These are phyloP conservation scores for Hydraecia micacea DNA, from an alignment of 2,888 invertebrate species.

Conservation along the genomic window DNA sequence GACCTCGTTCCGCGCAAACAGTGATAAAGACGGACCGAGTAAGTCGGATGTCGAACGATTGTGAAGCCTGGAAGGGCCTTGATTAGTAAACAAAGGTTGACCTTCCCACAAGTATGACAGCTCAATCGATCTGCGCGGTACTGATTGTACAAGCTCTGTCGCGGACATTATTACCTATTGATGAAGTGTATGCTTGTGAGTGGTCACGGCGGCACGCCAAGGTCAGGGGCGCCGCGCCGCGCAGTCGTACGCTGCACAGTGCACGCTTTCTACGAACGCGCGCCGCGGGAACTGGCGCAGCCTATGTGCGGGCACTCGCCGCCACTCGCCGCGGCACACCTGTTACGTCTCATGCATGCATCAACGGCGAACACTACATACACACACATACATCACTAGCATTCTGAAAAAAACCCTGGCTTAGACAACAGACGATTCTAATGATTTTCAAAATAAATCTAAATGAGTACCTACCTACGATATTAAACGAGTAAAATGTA, in stretches of 20 bases:
- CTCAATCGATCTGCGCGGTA: conserved; percentile 39
- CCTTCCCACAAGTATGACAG: conserved; percentile 21
- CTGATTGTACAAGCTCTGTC: neutral
- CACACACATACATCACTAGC: no score
- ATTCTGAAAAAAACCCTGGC: neutral
- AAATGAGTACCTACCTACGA: no score
- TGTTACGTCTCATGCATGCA: neutral
- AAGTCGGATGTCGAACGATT: conserved; percentile 5
- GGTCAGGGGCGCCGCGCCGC: conserved; percentile 20
- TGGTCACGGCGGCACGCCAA: conserved; percentile 4
- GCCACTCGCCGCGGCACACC: conserved; percentile 3
- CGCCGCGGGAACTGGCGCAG: neutral
- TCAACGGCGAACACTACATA: no score
- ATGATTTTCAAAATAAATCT: neutral
- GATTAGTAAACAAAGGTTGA: conserved; percentile 33
- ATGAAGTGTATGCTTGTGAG: conserved; percentile 4
- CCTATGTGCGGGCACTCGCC: neutral
- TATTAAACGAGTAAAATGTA: no score
- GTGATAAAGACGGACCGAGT: neutral
- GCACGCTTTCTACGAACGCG: neutral
- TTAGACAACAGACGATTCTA: no score
- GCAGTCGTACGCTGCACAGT: neutral
- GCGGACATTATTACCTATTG: conserved; percentile 10
- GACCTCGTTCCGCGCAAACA: conserved; percentile 6
- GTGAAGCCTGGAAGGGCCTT: conserved; percentile 27